A percentile compares a stretch with the other conserved stretches of the same genome.
Conservation (phyloP, 2,113 vertebrate species). For the Clarias batrachus region DNA sequence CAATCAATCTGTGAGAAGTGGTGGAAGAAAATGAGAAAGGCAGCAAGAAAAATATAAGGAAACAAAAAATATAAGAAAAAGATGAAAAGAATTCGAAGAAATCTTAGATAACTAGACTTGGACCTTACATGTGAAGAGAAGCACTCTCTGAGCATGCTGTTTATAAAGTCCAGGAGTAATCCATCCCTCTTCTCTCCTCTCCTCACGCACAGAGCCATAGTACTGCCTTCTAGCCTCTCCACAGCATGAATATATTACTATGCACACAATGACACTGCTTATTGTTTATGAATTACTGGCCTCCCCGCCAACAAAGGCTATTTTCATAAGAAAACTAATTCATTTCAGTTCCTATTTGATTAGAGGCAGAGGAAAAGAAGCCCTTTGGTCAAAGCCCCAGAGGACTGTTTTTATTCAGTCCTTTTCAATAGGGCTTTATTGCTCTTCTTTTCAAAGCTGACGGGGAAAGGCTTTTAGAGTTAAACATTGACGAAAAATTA, state of each 20-base stretch:
- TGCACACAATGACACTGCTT: slow-evolving; percentile 98
- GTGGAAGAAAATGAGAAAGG: background rate
- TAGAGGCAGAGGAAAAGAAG: slow-evolving; percentile 98
- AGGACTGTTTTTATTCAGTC: slow-evolving; percentile 99
- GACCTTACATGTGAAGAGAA: slow-evolving; percentile 36
- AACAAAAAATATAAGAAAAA: slow-evolving; percentile 2
- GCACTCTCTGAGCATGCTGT: slow-evolving; percentile 46
- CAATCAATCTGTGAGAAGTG: background rate
- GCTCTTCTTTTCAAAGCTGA: slow-evolving; percentile 98
- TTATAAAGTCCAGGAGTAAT: slow-evolving; percentile 58
- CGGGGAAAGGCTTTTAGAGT: slow-evolving; percentile 99
- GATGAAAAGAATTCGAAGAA: background rate
- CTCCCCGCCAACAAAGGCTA: slow-evolving; percentile 99
- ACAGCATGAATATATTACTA: slow-evolving; percentile 99
- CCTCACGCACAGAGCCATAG: slow-evolving; percentile 74
- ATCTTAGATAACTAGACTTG: slow-evolving; percentile 10
- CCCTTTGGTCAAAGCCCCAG: slow-evolving; percentile 91
- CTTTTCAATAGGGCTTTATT: slow-evolving; percentile 98
- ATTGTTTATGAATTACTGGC: slow-evolving; percentile 99
- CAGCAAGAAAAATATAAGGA: background rate
- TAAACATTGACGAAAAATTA: slow-evolving; percentile 99
- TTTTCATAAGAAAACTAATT: slow-evolving; percentile 99
- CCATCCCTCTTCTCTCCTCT: slow-evolving; percentile 85
- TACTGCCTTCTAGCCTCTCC: slow-evolving; percentile 97
- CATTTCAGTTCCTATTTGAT: slow-evolving; percentile 99